Percentiles rank a stretch among this genome's conserved stretches.
Conservation (phyloP, 2,113 vertebrate species). For the Abramis brama region DNA sequence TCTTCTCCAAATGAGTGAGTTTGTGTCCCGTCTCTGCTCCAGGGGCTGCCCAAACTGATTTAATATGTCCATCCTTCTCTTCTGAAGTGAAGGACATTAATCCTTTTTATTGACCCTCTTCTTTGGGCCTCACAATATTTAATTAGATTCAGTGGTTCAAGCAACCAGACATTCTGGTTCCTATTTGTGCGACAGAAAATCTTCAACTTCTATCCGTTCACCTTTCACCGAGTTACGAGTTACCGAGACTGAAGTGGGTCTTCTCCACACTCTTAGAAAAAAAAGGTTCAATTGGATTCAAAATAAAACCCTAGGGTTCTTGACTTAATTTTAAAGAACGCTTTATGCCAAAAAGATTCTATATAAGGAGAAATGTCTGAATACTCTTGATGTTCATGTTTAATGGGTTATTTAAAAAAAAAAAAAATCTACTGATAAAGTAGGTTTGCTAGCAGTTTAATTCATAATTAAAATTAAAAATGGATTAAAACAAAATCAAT, state of each 20-base stretch:
- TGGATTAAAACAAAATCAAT: too few relatives aligned
- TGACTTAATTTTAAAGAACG: too few relatives aligned
- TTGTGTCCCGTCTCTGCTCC: background rate
- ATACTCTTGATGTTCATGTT: too few relatives aligned
- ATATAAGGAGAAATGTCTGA: too few relatives aligned
- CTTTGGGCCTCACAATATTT: slow-evolving; percentile 25
- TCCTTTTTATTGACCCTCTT: slow-evolving; percentile 20
- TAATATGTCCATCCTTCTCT: background rate
- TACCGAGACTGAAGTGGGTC: background rate
- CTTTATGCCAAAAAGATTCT: too few relatives aligned
- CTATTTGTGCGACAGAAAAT: background rate
- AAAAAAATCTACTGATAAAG: too few relatives aligned
- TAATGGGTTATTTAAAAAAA: too few relatives aligned
- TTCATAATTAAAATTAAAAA: too few relatives aligned
- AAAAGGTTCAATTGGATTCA: too few relatives aligned
- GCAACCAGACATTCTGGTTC: background rate
- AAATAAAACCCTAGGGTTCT: too few relatives aligned
- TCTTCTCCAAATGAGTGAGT: slow-evolving; percentile 9
- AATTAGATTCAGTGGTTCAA: slow-evolving; percentile 15
- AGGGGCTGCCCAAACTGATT: background rate
- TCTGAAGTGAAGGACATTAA: slow-evolving; percentile 26
- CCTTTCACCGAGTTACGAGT: background rate
- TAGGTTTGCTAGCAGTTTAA: too few relatives aligned
- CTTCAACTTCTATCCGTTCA: background rate
- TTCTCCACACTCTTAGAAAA: background rate